Conservation (phyloP, 2,888 invertebrate species). For the Ophraella communa region DNA sequence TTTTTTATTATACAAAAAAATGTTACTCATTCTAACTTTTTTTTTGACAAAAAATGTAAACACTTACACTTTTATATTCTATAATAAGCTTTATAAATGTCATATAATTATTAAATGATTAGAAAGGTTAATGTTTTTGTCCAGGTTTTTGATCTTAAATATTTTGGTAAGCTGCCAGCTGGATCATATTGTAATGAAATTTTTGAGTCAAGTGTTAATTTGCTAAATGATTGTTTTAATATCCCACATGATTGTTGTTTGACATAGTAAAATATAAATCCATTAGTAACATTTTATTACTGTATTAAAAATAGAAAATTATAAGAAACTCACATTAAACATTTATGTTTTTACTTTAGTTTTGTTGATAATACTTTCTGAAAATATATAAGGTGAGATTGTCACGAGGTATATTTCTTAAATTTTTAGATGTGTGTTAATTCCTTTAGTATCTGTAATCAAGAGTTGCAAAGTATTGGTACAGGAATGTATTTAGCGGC, state of each 20-base stretch:
- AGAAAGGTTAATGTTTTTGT: background rate
- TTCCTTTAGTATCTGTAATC: slow-evolving; percentile 85
- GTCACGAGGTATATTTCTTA: too few species aligned
- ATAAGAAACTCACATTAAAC: too few species aligned
- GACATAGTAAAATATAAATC: too few species aligned
- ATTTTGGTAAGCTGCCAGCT: background rate
- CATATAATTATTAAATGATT: background rate
- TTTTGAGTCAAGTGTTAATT: background rate
- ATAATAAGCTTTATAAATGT: background rate
- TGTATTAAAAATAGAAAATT: too few species aligned
- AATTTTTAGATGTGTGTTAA: slow-evolving; percentile 85
- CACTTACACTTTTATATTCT: background rate
- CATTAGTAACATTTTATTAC: too few species aligned
- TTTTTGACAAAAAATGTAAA: too few species aligned
- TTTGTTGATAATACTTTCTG: too few species aligned
- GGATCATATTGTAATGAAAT: background rate
- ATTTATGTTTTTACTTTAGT: too few species aligned
- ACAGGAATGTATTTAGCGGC: slow-evolving; percentile 87
- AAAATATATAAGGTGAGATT: too few species aligned
- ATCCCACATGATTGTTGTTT: too few species aligned
- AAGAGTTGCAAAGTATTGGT: slow-evolving; percentile 84
- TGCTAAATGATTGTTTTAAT: background rate
- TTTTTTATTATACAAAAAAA: too few species aligned
- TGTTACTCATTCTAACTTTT: background rate
- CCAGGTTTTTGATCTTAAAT: background rate